Evolutionary conservation across 1,140 invertebrate genomes (phyloP).

Genomic region (Papilio dardanus): DNA sequence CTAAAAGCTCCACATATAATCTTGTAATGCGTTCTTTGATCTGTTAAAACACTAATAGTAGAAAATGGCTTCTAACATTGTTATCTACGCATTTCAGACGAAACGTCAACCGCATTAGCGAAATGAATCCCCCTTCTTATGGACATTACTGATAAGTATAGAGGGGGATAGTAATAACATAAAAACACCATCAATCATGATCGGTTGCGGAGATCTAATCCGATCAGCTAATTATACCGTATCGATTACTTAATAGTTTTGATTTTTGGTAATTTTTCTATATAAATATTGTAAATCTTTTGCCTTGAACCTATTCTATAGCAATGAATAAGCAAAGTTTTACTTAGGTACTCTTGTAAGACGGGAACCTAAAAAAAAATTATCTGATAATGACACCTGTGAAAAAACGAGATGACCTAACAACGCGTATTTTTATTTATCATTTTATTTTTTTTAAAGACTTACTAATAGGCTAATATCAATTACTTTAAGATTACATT

Average conservation of each 20-base stretch:
- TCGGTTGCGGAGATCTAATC: conserved; percentile 52
- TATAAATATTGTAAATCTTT: background rate
- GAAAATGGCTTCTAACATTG: conserved; percentile 53
- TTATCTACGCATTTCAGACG: conserved; percentile 61
- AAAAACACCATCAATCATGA: conserved; percentile 76
- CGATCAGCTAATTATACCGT: conserved; percentile 65
- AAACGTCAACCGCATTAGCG: conserved; percentile 65
- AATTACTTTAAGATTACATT: background rate
- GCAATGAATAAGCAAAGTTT: too few species aligned
- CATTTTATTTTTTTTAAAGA: background rate
- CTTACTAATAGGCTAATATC: background rate
- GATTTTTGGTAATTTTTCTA: background rate
- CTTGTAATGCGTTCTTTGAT: conserved; percentile 38
- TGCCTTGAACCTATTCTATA: too few species aligned
- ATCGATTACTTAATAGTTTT: conserved; percentile 61
- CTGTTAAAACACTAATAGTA: conserved; percentile 18
- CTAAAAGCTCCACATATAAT: background rate
- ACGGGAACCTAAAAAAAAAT: too few species aligned
- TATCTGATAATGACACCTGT: too few species aligned
- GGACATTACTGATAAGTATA: conserved; percentile 56
- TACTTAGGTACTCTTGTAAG: too few species aligned
- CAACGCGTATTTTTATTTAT: too few species aligned
- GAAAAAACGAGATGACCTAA: too few species aligned
- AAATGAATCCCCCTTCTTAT: conserved; percentile 58
- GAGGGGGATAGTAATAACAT: conserved; percentile 64